A percentile compares a stretch with the other conserved stretches of the same genome.
Conservation (phyloP, 2,888 invertebrate genomes). For the Rotaria magnacalcarata region DNA sequence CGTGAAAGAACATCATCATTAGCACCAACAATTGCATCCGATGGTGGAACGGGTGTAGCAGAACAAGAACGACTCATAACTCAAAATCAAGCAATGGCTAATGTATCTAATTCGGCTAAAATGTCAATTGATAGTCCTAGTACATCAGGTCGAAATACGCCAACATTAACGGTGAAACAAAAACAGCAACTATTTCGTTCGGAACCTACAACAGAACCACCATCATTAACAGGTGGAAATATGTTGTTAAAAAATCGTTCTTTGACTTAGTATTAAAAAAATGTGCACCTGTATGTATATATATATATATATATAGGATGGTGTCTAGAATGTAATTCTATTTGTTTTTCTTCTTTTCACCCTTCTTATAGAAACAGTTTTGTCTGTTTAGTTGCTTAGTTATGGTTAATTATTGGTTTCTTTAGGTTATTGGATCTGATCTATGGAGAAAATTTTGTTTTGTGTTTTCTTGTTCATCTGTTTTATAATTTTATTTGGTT, state of each 20-base stretch:
- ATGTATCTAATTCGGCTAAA: no score
- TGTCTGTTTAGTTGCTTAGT: neutral
- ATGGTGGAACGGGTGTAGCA: no score
- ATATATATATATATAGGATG: neutral
- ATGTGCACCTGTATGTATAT: neutral
- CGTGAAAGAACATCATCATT: no score
- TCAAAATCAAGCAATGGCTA: no score
- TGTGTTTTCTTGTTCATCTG: neutral
- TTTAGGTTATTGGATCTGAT: conserved; percentile 1
- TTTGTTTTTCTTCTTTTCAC: neutral
- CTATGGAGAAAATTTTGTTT: neutral
- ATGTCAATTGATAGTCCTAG: neutral
- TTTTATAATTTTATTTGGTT: neutral
- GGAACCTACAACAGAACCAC: neutral
- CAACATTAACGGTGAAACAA: neutral
- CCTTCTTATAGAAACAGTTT: neutral
- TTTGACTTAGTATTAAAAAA: neutral
- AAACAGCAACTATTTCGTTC: neutral
- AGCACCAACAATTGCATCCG: no score
- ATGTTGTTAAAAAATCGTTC: neutral
- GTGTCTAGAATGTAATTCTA: conserved; percentile 21
- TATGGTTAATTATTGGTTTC: neutral
- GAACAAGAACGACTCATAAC: no score
- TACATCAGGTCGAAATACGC: neutral
- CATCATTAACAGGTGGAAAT: neutral